Evolutionary conservation across 1,140 invertebrate species (phyloP).

Genomic region (Drosophila aff.): DNA sequence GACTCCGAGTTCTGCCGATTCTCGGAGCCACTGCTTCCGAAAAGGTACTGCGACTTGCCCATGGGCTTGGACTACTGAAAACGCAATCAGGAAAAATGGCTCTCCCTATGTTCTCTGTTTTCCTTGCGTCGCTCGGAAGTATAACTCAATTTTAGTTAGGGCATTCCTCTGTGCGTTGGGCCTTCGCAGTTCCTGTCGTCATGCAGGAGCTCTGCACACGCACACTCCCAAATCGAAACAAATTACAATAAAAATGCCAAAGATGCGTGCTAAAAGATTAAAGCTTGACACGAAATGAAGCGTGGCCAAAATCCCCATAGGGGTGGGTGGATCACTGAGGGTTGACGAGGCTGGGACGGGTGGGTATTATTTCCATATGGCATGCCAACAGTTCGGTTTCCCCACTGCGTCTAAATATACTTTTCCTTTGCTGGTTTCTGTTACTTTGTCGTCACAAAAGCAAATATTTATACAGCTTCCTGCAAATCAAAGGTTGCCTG

Average conservation of each 20-base stretch:
- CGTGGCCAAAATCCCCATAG: slow-evolving; percentile 38
- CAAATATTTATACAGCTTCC: slow-evolving; percentile 83
- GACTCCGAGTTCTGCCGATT: slow-evolving; percentile 1
- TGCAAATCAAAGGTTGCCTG: slow-evolving; percentile 71
- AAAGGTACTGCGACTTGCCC: slow-evolving; percentile 43
- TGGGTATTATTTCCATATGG: slow-evolving; percentile 68
- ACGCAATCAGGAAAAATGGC: not conserved
- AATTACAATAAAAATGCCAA: slow-evolving; percentile 83
- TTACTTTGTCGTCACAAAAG: slow-evolving; percentile 54
- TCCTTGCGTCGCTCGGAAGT: not conserved
- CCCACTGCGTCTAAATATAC: slow-evolving; percentile 14
- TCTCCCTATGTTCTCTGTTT: not conserved
- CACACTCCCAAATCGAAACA: slow-evolving; percentile 73
- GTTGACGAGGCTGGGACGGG: slow-evolving; percentile 3
- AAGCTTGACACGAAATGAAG: slow-evolving; percentile 79
- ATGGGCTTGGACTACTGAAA: slow-evolving; percentile 8
- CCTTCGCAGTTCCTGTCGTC: not conserved
- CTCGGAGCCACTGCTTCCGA: not conserved
- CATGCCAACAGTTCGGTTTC: slow-evolving; percentile 44
- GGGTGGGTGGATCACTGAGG: slow-evolving; percentile 9
- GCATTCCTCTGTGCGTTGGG: slow-evolving; percentile 16
- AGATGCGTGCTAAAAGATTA: slow-evolving; percentile 83
- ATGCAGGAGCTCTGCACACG: slow-evolving; percentile 21
- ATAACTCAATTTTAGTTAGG: slow-evolving; percentile 30
- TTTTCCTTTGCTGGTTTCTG: slow-evolving; percentile 26